Percentiles rank a stretch among this genome's conserved stretches.
These are phyloP conservation scores for Thalassophryne amazonica DNA, from an alignment of 2,797 vertebrate genomes.

Conservation along the genomic window DNA sequence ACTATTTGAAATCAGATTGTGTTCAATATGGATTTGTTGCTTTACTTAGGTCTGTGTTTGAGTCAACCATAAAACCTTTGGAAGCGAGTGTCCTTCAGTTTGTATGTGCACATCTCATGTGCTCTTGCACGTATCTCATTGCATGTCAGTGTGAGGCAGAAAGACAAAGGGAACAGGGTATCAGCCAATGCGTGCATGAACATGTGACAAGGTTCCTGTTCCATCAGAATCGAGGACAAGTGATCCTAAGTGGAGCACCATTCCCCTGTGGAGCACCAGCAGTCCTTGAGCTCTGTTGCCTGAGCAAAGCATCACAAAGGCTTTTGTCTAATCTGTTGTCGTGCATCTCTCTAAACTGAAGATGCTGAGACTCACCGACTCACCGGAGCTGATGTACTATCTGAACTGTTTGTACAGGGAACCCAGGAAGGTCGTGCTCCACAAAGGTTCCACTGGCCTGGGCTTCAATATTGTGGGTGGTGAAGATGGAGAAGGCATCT, in stretches of 20 bases:
- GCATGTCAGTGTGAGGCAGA: constrained; percentile 1
- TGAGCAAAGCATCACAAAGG: constrained; percentile 32
- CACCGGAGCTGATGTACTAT: constrained; percentile 78
- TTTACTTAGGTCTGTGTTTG: neutral
- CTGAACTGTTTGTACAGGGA: constrained; percentile 81
- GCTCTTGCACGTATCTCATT: neutral
- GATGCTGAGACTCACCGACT: constrained; percentile 73
- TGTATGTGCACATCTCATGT: neutral
- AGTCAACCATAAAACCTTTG: neutral
- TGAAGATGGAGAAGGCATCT: constrained; percentile 97
- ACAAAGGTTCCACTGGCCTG: constrained; percentile 95
- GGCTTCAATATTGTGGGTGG: constrained; percentile 98
- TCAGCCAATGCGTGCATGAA: neutral
- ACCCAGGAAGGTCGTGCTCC: constrained; percentile 89
- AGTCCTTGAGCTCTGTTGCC: constrained; percentile 25
- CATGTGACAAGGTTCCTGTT: constrained; percentile 43
- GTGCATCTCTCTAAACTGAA: constrained; percentile 19
- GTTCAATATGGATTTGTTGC: too few species aligned
- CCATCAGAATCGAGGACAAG: constrained; percentile 69
- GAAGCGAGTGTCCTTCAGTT: neutral
- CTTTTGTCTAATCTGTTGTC: constrained; percentile 15
- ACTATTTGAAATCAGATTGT: too few species aligned
- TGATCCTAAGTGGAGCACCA: constrained; percentile 75
- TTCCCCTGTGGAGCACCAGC: constrained; percentile 65
- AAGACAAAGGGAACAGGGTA: neutral